Base-by-base conservation (phyloP, 2,888 invertebrate genomes). In the Papilio gigon region DNA sequence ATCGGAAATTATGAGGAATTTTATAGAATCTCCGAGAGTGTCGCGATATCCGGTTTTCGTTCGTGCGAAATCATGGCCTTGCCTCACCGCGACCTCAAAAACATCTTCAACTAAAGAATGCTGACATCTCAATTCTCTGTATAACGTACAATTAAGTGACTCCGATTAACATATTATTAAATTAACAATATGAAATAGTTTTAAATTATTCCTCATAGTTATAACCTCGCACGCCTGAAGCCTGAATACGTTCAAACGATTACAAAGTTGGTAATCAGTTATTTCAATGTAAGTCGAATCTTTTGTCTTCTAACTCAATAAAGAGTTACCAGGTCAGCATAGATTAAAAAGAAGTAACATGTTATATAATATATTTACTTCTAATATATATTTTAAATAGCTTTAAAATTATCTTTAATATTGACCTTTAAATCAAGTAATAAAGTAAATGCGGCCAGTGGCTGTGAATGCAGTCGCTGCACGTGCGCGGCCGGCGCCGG, bases 401-500 rank as follows among this genome's bases (percentile, higher is more conserved):
- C 22, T 22, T 22, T 27, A n/a, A 20, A 37, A 40, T 14, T 12
- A 22, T 1, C 25, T 20, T 37, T 35, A 35, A 60, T 25, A 60
- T 37, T 65, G 40, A 42, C 56, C 20, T 40, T 56, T 42, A 42
- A 20, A 56, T 3, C 40, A 40, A 56, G 27, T 47, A 40, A 47
- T 44, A 35, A 25, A 27, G 37, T 50, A 27, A 66, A 60, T 25
- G 44, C 56, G 59, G 25, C 25, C 47, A n/a, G 47, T 47, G 47
- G 22, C 12, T 66, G 59, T 44, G 44, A 59, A 59, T 35, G 67
- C 67, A 67, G 27, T 44, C 25, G 9, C 35, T 63, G 63, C 68
- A 64, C 60, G 63, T 63, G 65, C 64, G 40, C 53, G 44, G 75
- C 77, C 77, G 77, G 77, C 79, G 80, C 76, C 72, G 68, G 71